Conservation (phyloP, 2,888 invertebrate species). For the Drosophila limbata region DNA sequence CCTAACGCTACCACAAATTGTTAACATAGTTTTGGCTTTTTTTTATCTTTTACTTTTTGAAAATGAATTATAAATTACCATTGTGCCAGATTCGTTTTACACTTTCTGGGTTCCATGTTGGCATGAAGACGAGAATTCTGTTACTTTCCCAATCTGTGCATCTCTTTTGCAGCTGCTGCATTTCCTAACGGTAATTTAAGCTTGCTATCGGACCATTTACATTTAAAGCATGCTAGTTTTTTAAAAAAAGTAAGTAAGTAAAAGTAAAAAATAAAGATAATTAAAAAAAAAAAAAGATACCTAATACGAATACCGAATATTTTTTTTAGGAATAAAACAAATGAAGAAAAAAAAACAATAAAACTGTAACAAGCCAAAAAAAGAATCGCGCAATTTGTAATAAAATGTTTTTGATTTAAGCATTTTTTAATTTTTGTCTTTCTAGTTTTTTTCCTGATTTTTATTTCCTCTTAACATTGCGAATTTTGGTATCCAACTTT, state of each 20-base stretch:
- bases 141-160: neutral
- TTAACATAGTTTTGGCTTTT: conserved; percentile 38
- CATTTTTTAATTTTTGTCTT: no score
- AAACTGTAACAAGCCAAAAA: no score
- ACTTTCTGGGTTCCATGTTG: conserved; percentile 4
- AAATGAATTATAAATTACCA: conserved; percentile 46
- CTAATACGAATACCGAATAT: no score
- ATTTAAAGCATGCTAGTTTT: no score
- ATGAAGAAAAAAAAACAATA: neutral
- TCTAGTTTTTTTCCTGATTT: no score
- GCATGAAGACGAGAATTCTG: neutral
- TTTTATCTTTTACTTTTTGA: conserved; percentile 2
- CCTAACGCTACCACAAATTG: conserved; percentile 60
- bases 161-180: conserved; percentile 5
- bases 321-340: neutral
- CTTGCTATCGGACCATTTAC: neutral
- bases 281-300: no score
- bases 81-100: conserved; percentile 46
- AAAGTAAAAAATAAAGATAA: neutral
- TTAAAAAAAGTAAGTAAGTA: neutral
- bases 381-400: no score
- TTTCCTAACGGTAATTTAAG: conserved; percentile 4
- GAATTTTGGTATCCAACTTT: no score
- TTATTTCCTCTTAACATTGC: no score
- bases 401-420: no score